A percentile compares a stretch with the other conserved stretches of the same genome.
Conservation (phyloP, 2,797 vertebrate species). For the Manis pentadactyla region DNA sequence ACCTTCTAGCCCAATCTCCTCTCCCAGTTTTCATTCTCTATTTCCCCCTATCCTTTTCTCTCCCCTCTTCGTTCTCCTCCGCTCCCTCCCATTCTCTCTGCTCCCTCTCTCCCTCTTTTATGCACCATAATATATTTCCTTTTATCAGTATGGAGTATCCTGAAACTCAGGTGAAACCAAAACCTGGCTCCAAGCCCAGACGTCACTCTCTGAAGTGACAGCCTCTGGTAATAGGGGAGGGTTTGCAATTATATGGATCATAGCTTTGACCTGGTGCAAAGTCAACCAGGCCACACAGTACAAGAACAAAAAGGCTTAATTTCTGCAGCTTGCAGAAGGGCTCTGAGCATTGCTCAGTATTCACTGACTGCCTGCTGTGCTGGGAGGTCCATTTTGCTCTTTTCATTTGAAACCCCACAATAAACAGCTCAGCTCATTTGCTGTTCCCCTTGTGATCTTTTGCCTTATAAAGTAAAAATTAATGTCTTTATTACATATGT, state of each 20-base stretch:
- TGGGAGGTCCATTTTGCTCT: neutral
- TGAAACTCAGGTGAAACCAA: conserved; percentile 75
- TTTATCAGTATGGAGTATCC: conserved; percentile 48
- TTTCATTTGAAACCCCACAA: neutral
- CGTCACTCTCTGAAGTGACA: conserved; percentile 73
- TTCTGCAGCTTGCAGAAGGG: conserved; percentile 51
- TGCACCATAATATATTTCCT: neutral
- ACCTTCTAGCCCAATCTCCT: neutral
- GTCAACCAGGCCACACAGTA: conserved; percentile 75
- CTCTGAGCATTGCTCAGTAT: neutral
- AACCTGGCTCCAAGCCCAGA: conserved; percentile 59
- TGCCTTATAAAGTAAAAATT: conserved; percentile 52
- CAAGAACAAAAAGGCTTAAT: conserved; percentile 72
- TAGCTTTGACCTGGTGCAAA: conserved; percentile 78
- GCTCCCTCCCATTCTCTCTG: neutral
- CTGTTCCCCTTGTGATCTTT: conserved; percentile 58
- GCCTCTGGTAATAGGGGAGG: conserved; percentile 49
- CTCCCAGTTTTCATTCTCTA: neutral
- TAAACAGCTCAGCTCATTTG: conserved; percentile 60
- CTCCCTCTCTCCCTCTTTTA: neutral
- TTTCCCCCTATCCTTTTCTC: neutral
- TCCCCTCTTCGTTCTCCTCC: neutral
- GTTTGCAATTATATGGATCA: conserved; percentile 77
- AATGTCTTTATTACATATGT: conserved; percentile 65
- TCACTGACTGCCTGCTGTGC: conserved; percentile 19